phyloP scores from a whole-genome alignment of 2,888 invertebrate genomes.

The Plusia festucae region DNA sequence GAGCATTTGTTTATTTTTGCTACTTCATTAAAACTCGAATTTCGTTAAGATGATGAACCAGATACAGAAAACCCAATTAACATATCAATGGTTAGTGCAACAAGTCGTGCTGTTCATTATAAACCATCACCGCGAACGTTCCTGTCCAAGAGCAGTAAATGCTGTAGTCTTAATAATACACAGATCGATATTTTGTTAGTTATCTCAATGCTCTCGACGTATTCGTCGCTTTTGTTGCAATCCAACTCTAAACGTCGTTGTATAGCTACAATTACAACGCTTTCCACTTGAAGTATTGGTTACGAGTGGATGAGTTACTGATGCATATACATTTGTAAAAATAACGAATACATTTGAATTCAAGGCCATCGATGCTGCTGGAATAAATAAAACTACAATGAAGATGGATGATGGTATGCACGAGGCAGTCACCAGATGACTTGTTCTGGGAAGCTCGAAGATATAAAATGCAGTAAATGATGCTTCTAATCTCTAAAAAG shows the following conservation, averaged over 20 bases:
- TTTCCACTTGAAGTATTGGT: constrained; percentile 43
- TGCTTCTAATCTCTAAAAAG: constrained; percentile 85
- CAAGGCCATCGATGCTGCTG: constrained; percentile 78
- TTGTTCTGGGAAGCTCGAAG: constrained; percentile 74
- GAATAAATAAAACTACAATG: constrained; percentile 79
- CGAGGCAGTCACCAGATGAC: constrained; percentile 76
- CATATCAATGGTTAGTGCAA: constrained; percentile 45
- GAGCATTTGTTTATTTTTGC: background rate
- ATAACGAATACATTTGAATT: constrained; percentile 70
- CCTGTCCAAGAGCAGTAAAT: constrained; percentile 23
- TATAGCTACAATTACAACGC: constrained; percentile 23
- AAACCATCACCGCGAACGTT: constrained; percentile 14
- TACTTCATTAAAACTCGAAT: background rate
- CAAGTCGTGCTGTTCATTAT: constrained; percentile 47
- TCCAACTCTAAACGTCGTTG: constrained; percentile 35
- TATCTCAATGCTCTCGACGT: constrained; percentile 26
- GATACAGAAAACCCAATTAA: constrained; percentile 19
- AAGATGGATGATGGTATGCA: constrained; percentile 77
- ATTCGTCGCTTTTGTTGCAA: constrained; percentile 40
- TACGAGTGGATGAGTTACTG: constrained; percentile 50
- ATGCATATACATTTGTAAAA: constrained; percentile 61
- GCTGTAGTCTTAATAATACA: constrained; percentile 36
- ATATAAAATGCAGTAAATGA: constrained; percentile 79
- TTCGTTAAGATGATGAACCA: constrained; percentile 45
- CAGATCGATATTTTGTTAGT: constrained; percentile 42